Percentiles rank a stretch among this genome's conserved stretches.
These are phyloP conservation scores for Conus ventricosus DNA, from an alignment of 1,140 invertebrate genomes.

Conservation along the genomic window DNA sequence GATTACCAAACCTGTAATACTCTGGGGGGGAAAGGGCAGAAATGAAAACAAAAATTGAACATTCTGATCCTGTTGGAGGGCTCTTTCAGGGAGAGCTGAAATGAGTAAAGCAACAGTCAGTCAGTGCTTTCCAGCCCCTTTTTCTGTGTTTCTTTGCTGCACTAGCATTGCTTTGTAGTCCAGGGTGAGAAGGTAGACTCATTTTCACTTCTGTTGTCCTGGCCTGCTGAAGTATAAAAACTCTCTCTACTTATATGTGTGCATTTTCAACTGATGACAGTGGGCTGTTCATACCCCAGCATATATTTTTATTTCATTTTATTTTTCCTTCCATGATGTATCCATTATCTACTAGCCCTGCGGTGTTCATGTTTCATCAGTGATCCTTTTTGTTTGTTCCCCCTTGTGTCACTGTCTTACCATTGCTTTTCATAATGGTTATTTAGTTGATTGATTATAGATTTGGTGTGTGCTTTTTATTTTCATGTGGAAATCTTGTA, in stretches of 20 bases:
- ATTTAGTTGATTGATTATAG: no score
- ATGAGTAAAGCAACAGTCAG: background rate
- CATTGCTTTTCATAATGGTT: no score
- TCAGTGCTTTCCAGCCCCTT: background rate
- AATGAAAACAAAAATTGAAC: no score
- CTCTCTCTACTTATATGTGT: background rate
- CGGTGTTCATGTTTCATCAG: conserved; percentile 22
- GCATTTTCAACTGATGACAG: background rate
- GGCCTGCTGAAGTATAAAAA: background rate
- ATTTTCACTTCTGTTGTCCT: conserved; percentile 3
- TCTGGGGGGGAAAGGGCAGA: no score
- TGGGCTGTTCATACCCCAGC: background rate
- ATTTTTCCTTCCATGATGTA: background rate
- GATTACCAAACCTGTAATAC: no score
- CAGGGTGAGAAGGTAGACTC: background rate
- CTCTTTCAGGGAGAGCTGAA: conserved; percentile 22
- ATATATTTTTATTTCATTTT: background rate
- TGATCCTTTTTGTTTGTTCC: background rate
- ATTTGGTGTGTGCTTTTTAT: no score
- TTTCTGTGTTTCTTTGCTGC: background rate
- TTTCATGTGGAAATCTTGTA: no score
- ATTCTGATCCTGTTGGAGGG: background rate
- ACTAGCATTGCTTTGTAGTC: background rate
- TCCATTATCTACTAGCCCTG: conserved; percentile 17
- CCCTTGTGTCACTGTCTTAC: background rate